phyloP scores from a whole-genome alignment of 1,140 invertebrate species.

The Drosophila sulfurigaster region DNA sequence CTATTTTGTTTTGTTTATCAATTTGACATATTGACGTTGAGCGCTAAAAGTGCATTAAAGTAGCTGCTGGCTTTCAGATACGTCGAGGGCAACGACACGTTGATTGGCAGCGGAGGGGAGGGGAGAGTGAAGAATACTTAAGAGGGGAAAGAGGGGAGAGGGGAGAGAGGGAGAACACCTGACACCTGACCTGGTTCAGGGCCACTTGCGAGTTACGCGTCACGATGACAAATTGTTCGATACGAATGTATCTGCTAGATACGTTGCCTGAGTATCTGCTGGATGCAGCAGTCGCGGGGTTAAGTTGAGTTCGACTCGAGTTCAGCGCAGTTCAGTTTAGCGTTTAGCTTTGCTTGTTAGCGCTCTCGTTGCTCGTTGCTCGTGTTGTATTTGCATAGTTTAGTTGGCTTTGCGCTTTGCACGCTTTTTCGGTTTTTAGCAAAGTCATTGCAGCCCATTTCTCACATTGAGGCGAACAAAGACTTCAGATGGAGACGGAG shows the following conservation, averaged over 20 bases:
- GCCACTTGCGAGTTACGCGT: slow-evolving; percentile 42
- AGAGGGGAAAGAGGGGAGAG: neutral
- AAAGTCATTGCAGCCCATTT: slow-evolving; percentile 77
- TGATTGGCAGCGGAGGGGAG: neutral
- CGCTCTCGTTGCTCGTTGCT: slow-evolving; percentile 48
- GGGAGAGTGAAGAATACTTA: neutral
- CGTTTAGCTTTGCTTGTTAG: slow-evolving; percentile 58
- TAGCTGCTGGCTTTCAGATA: slow-evolving; percentile 67
- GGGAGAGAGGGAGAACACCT: slow-evolving; percentile 33
- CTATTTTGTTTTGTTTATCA: slow-evolving; percentile 53
- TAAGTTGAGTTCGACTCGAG: slow-evolving; percentile 18
- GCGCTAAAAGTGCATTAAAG: slow-evolving; percentile 81
- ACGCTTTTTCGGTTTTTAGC: slow-evolving; percentile 78
- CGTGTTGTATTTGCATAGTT: slow-evolving; percentile 61
- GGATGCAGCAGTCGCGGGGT: neutral
- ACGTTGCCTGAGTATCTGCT: slow-evolving; percentile 10
- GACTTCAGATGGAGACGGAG: neutral
- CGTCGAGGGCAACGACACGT: slow-evolving; percentile 6
- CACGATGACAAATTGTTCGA: slow-evolving; percentile 23
- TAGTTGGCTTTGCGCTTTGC: slow-evolving; percentile 67
- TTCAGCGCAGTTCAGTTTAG: slow-evolving; percentile 13
- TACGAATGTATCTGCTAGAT: slow-evolving; percentile 19
- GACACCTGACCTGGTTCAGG: slow-evolving; percentile 77
- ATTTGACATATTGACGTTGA: slow-evolving; percentile 81
- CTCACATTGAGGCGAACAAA: slow-evolving; percentile 46